Evolutionary conservation across 2,113 vertebrate species (phyloP), one percentile per base, ranked within the genome.

Genomic region (Leptosomus discolor): DNA sequence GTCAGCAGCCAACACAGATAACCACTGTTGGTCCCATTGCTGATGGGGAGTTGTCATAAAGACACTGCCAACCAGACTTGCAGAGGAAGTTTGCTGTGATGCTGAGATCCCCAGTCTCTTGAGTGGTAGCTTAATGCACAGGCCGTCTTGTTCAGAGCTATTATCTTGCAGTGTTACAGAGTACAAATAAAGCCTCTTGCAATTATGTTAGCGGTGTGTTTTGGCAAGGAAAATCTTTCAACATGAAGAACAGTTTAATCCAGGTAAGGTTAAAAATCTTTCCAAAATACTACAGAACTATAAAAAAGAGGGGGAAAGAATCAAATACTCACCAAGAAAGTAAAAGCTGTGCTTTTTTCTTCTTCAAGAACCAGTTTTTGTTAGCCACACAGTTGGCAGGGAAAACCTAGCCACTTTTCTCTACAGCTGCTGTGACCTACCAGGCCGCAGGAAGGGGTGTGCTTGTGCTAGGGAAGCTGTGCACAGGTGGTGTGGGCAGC

Each of bases 401-500:
- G 48, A 69, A 83, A 71, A 65, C 12, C 12, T 22, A 32, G 3
- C 24, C 21, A 8, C 7, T 51, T 60, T 73, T 23, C 23, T 48
- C 20, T 78, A 5, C 11, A 19, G 7, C 43, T 53, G 27, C 36
- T 57, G 30, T 39, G 34, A 48, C 39, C 50, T 30, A 14, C 48
- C 15, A 8, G 0, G 2, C 13, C 2, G 1, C 23, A 15, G 43
- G 45, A 29, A 32, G 21, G 19, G 12, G 2, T 41, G 29, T 19
- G 4, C 6, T 37, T 26, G 29, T 30, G 12, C 45, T 27, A 3
- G 48, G 56, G 27, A 39, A 34, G 46, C 4, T 23, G 21, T 13
- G 16, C 4, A 3, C 1, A 3, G 19, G 23, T 15, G 64, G 13
- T 29, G 24, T 23, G 41, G 70, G 60, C 54, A 87, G 76, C 51